Base-by-base conservation (phyloP, 2,797 vertebrate species). In the Sebastes taczanowskii region DNA sequence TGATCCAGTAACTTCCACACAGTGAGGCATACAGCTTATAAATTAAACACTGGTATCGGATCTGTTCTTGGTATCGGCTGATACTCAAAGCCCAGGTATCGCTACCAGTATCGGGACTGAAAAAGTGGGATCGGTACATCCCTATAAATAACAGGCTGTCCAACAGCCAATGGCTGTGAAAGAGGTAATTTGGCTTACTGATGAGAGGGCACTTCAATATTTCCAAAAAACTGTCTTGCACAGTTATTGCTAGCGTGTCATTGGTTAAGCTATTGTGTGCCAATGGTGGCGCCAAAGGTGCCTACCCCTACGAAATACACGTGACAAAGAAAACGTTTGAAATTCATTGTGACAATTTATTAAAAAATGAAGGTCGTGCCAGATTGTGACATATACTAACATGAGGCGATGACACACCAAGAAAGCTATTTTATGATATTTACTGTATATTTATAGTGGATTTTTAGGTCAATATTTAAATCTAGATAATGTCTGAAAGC, bases 381-480 rank as follows among this genome's bases (percentile, higher is more conserved):
- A 69, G 13, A 70, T 35, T 77, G 27, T 63, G 5, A 69, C 63
- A 30, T 5, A 42, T 7, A n/a, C 7, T 8, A 69, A 73, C 11
- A 25, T 55, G 14, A 64, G 32, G 5, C 0, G 0, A 64, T 59
- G 25, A 68, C 13, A 53, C 38, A 65, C 11, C 11, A 20, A 35
- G 14, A 68, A 78, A 49, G 16, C 22, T 32, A 58, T 62, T 73
- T 53, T 49, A 32, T 55, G 14, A 52, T 34, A n/a, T 68, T 72
- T 63, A 20, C 10, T 71, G 4, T 46, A 25, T 11, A n/a, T 71
- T 65, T 35, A n/a, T 1, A 10, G n/a, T 1, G 10, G 2, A 55
- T 66, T 69, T 76, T 8, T 56, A 22, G 7, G 27, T 68, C 29
- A 67, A 55, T 70, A 71, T 67, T 67, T 32, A 34, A 77, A 56